Conservation (phyloP, 2,797 vertebrate genomes). For the Potorous gilbertii region DNA sequence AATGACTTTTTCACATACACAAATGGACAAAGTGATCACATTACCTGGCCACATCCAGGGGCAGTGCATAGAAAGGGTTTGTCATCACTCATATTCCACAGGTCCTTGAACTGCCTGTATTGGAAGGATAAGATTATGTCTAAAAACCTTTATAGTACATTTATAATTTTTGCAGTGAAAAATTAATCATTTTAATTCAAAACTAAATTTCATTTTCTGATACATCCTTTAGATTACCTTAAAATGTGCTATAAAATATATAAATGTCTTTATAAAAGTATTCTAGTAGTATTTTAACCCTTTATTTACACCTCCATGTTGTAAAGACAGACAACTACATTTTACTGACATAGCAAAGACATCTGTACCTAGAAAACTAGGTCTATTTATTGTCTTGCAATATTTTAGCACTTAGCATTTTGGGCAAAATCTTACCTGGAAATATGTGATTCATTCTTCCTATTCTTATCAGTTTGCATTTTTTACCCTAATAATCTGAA, state of each 20-base stretch:
- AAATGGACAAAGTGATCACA: constrained; percentile 58
- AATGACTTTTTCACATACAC: constrained; percentile 19
- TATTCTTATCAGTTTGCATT: not conserved
- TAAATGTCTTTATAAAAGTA: not conserved
- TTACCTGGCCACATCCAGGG: constrained; percentile 99
- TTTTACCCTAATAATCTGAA: not conserved
- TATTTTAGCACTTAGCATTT: not conserved
- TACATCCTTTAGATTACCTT: constrained; percentile 33
- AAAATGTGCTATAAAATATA: constrained; percentile 38
- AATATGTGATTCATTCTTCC: not conserved
- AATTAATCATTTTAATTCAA: constrained; percentile 47
- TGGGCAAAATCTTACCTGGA: constrained; percentile 13
- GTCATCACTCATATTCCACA: constrained; percentile 99
- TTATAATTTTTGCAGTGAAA: constrained; percentile 43
- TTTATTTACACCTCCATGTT: constrained; percentile 48
- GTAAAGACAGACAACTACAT: constrained; percentile 15
- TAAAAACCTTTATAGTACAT: constrained; percentile 43
- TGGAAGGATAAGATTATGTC: constrained; percentile 62
- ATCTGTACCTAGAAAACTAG: not conserved
- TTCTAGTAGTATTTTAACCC: constrained; percentile 29
- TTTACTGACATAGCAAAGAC: not conserved
- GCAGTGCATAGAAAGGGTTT: constrained; percentile 99
- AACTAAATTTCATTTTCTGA: constrained; percentile 44
- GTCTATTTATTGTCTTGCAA: not conserved
- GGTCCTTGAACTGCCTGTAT: constrained; percentile 91